Evolutionary conservation across 2,888 invertebrate genomes (phyloP).

Genomic region (Gonocerus acuteangulatus): DNA sequence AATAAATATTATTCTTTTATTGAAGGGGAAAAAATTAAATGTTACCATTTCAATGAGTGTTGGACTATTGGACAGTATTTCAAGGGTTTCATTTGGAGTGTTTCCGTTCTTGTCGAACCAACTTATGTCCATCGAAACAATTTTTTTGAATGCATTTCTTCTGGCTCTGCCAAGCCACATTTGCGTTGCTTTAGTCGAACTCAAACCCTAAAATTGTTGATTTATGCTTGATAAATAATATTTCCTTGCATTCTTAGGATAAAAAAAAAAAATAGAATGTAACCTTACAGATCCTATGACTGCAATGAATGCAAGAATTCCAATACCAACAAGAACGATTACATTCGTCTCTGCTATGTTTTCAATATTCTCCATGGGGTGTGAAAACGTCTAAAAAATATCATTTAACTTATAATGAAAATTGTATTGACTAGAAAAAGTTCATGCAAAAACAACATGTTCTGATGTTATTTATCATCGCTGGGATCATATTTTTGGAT

Average conservation of each 20-base stretch:
- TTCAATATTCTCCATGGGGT: not conserved
- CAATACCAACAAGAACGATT: conserved; percentile 43
- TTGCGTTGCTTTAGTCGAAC: conserved; percentile 39
- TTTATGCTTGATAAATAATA: not conserved
- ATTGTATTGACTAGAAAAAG: no score
- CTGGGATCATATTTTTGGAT: no score
- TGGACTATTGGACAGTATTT: conserved; percentile 1
- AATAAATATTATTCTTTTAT: no score
- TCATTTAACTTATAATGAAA: not conserved
- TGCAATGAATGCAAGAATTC: not conserved
- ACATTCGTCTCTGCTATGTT: conserved; percentile 34
- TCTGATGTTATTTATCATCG: no score
- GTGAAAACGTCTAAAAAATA: conserved; percentile 5
- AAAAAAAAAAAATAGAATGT: not conserved
- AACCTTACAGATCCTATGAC: not conserved
- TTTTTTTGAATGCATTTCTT: conserved; percentile 43
- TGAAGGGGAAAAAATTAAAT: no score
- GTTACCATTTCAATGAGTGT: conserved; percentile 4
- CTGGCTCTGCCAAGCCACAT: conserved; percentile 41
- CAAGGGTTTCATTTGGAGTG: conserved; percentile 37
- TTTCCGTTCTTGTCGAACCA: conserved; percentile 45
- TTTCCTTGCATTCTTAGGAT: not conserved
- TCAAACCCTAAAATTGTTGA: conserved; percentile 32
- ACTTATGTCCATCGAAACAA: conserved; percentile 44
- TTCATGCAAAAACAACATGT: no score